Evolutionary conservation across 2,797 vertebrate species (phyloP), one percentile per base, ranked within the genome.

Genomic region (Semaprochilodus insignis): DNA sequence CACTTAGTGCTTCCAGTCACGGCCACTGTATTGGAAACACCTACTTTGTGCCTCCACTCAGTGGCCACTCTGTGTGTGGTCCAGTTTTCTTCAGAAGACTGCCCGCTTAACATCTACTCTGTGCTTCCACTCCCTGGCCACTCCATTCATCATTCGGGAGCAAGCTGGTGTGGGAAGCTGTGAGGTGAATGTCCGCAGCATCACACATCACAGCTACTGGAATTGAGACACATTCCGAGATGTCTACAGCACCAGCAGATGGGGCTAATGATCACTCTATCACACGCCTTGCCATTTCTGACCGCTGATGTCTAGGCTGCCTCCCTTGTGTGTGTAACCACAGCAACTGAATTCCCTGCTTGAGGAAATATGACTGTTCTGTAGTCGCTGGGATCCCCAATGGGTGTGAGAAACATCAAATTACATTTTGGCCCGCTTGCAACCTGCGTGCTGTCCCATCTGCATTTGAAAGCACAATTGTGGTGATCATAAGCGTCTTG

Each of bases 231-330:
- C 2, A 19, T 34, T 55, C 27, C 6, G 23, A 52, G 51, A 59
- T 2, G 3, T 65, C 31, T 16, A 27, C 16, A 74, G 71, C 14
- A 31, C 60, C 72, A 74, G 59, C 65, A 81, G 80, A 65, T 74
- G 72, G 80, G 7, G 80, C 62, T 54, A 52, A 25, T 67, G 80
- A 63, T 81, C 79, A 54, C 27, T 65, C 34, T 44, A 40, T 69
- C 27, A 57, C 27, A 72, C 14, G 14, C 48, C 48, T 36, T 57
- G 27, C 52, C 16, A 16, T 17, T 51, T 10, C 44, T 73, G 23
- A 2, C 25, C 27, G 21, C 6, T 54, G 51, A 55, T 31, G 51
- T 31, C 51, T 55, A 40, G 17, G 34, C 34, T 19, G 31, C 7
- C 71, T 21, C 71, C 7, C 52, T 34, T 31, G 23, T 52, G 31